These are phyloP conservation scores for Xenentodon cancila DNA, from an alignment of 2,797 vertebrate species.

Conservation along the genomic window DNA sequence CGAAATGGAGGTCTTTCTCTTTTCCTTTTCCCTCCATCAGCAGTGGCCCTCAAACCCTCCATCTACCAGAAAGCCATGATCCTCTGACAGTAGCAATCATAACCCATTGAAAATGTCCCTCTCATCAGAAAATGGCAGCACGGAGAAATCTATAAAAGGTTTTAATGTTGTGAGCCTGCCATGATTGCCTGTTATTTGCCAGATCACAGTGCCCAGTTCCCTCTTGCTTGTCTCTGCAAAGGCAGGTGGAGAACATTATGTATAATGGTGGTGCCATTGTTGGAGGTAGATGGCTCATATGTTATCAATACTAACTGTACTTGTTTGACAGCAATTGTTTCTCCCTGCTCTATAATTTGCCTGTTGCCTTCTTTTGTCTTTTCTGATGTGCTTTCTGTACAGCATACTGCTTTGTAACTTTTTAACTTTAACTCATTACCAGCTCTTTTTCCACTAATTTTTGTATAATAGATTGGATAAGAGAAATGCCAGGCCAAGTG, in stretches of 20 bases:
- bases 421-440: too few relatives aligned
- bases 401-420: too few relatives aligned
- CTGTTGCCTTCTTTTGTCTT: conserved; percentile 25
- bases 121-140: conserved; percentile 71
- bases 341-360: conserved; percentile 48
- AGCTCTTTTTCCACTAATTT: too few relatives aligned
- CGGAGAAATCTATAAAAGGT: conserved; percentile 78
- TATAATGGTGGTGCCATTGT: conserved; percentile 58
- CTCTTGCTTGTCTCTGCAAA: conserved; percentile 54
- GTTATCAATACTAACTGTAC: conserved; percentile 79
- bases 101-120: conserved; percentile 72
- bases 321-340: conserved; percentile 68
- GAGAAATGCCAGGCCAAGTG: not conserved
- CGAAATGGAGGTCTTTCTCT: conserved; percentile 36
- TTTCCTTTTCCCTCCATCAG: conserved; percentile 24
- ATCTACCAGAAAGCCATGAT: conserved; percentile 39
- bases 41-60: conserved; percentile 24
- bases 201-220: conserved; percentile 63
- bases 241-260: conserved; percentile 55
- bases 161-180: conserved; percentile 74
- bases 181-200: conserved; percentile 78
- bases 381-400: too few relatives aligned
- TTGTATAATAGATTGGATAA: too few relatives aligned
- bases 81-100: conserved; percentile 75
- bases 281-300: conserved; percentile 63